Conservation (phyloP, 2,113 vertebrate species). For the Nothoprocta perdicaria region DNA sequence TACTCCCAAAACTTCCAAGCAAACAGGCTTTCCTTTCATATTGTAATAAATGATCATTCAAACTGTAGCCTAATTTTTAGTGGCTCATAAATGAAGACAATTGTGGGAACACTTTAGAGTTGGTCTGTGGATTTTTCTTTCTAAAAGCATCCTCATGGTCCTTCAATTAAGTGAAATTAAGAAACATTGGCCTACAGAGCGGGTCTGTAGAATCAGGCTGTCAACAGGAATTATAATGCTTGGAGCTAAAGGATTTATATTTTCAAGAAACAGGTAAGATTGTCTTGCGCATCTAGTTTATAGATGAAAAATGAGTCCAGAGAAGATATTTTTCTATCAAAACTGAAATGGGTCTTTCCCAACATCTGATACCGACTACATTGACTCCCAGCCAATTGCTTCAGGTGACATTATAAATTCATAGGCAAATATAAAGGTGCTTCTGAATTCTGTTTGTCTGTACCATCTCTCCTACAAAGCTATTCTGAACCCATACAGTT, state of each 20-base stretch:
- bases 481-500: background rate
- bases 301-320: background rate
- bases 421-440: background rate
- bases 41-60: conserved; percentile 29
- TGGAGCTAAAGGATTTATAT: background rate
- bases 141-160: background rate
- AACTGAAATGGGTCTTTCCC: background rate
- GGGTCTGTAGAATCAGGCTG: background rate
- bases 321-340: background rate
- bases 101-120: conserved; percentile 35
- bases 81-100: conserved; percentile 43
- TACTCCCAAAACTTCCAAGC: conserved; percentile 5
- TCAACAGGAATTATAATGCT: background rate
- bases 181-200: background rate
- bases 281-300: background rate
- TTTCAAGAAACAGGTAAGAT: background rate
- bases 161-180: conserved; percentile 4
- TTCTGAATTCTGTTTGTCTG: background rate
- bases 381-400: background rate
- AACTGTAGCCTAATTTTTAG: conserved; percentile 37
- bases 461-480: background rate
- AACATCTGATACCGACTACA: background rate
- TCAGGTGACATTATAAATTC: background rate
- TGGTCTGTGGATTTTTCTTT: background rate
- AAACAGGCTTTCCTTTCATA: conserved; percentile 23